Evolutionary conservation across 1,140 invertebrate species (phyloP), one percentile per base, ranked within the genome.

Genomic region (Oryctes rhinoceros): DNA sequence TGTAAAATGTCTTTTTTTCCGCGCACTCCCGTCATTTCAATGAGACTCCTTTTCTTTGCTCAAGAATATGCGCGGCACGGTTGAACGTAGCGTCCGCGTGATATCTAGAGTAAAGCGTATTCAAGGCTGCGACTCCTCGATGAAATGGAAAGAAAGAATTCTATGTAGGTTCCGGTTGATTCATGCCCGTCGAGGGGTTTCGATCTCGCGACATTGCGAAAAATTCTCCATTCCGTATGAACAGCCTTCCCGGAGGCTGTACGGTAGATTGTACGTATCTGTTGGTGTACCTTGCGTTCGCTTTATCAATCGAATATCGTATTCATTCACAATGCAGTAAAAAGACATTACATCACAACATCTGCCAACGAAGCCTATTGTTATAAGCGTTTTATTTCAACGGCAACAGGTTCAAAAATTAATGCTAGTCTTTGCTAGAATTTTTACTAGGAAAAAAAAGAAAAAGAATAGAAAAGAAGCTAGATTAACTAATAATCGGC

Each of bases 101-200:
- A 59, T 59, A n/a, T 59, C 18, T 59, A 30, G 24, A 3, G n/a
- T 59, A n/a, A 15, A 59, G 18, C 6, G 15, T 59, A 59, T 59
- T 4, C 49, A 13, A 53, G 13, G n/a, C n/a, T 44, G 5, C n/a
- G n/a, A 53, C 9, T 6, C 15, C 13, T 18, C 53, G 15, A 2
- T 59, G 15, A 59, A 59, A 59, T 20, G 18, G 0, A 59, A 59
- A 59, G 11, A 59, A 59, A 59, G 15, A 59, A 59, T 59, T 10
- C 18, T 59, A 59, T 59, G 24, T 59, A 18, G n/a, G 53, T 59
- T 59, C 53, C 53, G 53, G 53, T 59, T 59, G 53, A 59, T 59
- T 59, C 53, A 59, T 59, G 18, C n/a, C 15, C 7, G 53, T 59
- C 2, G 15, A 3, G 53, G 6, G n/a, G 53, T 59, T 59, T 18